phyloP scores from a whole-genome alignment of 2,888 invertebrate species.

The Hypolimnas misippus region DNA sequence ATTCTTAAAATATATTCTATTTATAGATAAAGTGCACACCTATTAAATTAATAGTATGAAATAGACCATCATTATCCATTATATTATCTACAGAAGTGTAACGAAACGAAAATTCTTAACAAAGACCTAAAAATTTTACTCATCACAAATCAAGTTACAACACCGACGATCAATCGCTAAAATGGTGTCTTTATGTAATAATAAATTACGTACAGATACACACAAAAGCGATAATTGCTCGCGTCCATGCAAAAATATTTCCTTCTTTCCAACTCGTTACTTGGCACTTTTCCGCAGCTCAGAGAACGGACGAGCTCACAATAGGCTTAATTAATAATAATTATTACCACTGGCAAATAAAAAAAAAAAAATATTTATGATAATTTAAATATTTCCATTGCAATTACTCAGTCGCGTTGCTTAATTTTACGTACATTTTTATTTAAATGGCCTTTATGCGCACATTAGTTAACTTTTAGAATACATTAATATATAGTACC shows the following conservation, averaged over 20 bases:
- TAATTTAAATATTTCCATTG: not conserved
- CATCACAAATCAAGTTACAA: constrained; percentile 2
- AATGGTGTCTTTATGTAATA: constrained; percentile 31
- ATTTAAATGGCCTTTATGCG: too few relatives aligned
- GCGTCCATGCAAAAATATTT: constrained; percentile 46
- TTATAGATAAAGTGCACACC: too few relatives aligned
- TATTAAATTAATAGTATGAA: too few relatives aligned
- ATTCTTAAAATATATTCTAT: too few relatives aligned
- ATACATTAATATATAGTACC: too few relatives aligned
- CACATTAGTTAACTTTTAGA: too few relatives aligned
- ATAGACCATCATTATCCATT: too few relatives aligned
- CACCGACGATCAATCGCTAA: constrained; percentile 11
- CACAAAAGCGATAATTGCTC: constrained; percentile 49
- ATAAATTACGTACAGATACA: constrained; percentile 39
- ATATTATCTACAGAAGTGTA: too few relatives aligned
- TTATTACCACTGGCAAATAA: not conserved
- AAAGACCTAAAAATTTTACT: too few relatives aligned
- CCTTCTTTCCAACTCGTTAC: constrained; percentile 47
- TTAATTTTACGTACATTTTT: too few relatives aligned
- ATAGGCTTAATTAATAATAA: not conserved
- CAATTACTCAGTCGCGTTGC: too few relatives aligned
- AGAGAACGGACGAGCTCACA: constrained; percentile 4
- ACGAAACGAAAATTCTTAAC: too few relatives aligned
- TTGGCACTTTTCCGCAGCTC: constrained; percentile 19
- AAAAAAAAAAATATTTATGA: not conserved